Percentiles rank a stretch among this genome's conserved stretches.
These are phyloP conservation scores for Brachylomia viminalis DNA, from an alignment of 2,888 invertebrate genomes.

Conservation along the genomic window DNA sequence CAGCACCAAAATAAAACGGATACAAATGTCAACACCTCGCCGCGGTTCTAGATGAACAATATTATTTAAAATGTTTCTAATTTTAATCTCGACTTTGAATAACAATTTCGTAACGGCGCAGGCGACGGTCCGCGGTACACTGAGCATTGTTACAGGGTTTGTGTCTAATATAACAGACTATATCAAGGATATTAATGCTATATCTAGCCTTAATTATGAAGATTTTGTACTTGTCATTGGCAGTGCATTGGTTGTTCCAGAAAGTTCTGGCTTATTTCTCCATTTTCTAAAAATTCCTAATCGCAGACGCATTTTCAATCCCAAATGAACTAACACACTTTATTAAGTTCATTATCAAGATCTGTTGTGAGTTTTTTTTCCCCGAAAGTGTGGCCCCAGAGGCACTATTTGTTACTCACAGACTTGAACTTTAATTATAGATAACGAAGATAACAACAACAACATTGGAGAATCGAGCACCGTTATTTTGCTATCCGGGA, in stretches of 20 bases:
- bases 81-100: constrained; percentile 42
- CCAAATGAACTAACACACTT: neutral
- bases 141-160: constrained; percentile 54
- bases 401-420: neutral
- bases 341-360: neutral
- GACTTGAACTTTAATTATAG: neutral
- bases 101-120: constrained; percentile 46
- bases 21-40: neutral
- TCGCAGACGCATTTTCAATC: neutral
- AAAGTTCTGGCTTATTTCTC: neutral
- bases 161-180: constrained; percentile 56
- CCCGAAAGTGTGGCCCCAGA: neutral
- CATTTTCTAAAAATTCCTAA: neutral
- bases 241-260: neutral
- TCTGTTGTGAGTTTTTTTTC: neutral
- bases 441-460: neutral
- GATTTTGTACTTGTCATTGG: neutral
- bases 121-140: constrained; percentile 50
- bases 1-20: neutral
- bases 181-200: constrained; percentile 55
- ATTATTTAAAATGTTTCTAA: constrained; percentile 52
- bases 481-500: neutral
- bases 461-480: neutral
- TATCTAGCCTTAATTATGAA: constrained; percentile 34
- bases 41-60: neutral